phyloP scores from a whole-genome alignment of 2,113 vertebrate species.

The Cryptomyrus ogoouensis region DNA sequence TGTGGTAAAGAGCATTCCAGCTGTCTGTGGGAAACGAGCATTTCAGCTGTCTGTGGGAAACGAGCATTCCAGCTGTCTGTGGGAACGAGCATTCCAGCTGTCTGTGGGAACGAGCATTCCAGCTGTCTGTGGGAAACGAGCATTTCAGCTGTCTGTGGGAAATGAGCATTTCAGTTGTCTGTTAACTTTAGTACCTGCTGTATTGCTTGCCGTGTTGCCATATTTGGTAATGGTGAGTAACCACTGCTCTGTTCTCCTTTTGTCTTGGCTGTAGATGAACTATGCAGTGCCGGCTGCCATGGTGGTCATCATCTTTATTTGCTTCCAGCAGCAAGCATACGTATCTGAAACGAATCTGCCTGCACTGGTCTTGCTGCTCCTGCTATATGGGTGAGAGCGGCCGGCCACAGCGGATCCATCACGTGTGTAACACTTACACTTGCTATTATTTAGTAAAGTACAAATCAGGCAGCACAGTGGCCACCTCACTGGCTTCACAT shows the following conservation, averaged over 20 bases:
- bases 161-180: too few relatives aligned
- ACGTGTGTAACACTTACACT: not conserved
- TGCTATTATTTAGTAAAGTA: not conserved
- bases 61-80: too few relatives aligned
- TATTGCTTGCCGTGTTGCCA: not conserved
- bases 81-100: too few relatives aligned
- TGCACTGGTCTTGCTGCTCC: constrained; percentile 62
- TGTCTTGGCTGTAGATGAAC: constrained; percentile 54
- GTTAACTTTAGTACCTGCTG: not conserved
- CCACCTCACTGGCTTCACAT: not conserved
- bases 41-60: too few relatives aligned
- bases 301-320: constrained; percentile 67
- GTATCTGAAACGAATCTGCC: constrained; percentile 68
- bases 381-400: constrained; percentile 62
- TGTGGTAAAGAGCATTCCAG: too few relatives aligned
- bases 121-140: too few relatives aligned
- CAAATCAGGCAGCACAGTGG: not conserved
- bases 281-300: constrained; percentile 62
- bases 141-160: too few relatives aligned
- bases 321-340: constrained; percentile 68
- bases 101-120: too few relatives aligned
- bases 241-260: not conserved
- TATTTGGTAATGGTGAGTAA: not conserved
- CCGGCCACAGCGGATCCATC: not conserved
- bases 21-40: too few relatives aligned